phyloP scores from a whole-genome alignment of 2,113 vertebrate species.

The Nesogale talazaci region DNA sequence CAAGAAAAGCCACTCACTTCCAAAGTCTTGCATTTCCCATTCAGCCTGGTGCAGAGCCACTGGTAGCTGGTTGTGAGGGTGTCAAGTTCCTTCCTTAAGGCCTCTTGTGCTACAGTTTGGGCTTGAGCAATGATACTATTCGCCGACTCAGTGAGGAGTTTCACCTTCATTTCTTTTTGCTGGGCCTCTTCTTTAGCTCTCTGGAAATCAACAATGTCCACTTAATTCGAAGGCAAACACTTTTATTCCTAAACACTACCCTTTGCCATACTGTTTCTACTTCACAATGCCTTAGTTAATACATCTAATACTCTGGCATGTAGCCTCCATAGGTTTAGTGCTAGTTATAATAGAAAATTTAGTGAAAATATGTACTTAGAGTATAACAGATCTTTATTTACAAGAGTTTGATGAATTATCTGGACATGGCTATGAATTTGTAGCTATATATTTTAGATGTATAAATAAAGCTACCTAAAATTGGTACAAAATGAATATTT shows the following conservation, averaged over 20 bases:
- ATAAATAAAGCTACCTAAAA: background rate
- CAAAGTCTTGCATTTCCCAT: constrained; percentile 97
- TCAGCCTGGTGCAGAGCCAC: constrained; percentile 95
- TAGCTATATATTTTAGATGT: background rate
- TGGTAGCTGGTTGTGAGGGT: constrained; percentile 95
- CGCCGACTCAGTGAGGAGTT: constrained; percentile 94
- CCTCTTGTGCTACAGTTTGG: constrained; percentile 94
- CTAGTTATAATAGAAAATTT: background rate
- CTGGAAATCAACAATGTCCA: constrained; percentile 81
- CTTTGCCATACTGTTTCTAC: background rate
- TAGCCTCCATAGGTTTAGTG: background rate
- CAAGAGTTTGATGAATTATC: background rate
- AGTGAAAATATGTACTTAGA: background rate
- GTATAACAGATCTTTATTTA: background rate
- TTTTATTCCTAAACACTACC: constrained; percentile 27
- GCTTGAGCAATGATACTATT: constrained; percentile 96
- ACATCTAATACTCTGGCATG: background rate
- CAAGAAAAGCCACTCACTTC: constrained; percentile 88
- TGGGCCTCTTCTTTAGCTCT: constrained; percentile 96
- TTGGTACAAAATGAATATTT: background rate
- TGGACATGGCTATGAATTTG: background rate
- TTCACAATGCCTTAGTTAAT: background rate
- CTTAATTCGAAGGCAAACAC: background rate
- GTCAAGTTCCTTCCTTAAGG: constrained; percentile 94
- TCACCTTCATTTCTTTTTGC: constrained; percentile 98